Percentiles rank a stretch among this genome's conserved stretches.
Evolutionary conservation across 2,797 vertebrate species (phyloP).

Genomic region (Schizothorax lantsangensis): DNA sequence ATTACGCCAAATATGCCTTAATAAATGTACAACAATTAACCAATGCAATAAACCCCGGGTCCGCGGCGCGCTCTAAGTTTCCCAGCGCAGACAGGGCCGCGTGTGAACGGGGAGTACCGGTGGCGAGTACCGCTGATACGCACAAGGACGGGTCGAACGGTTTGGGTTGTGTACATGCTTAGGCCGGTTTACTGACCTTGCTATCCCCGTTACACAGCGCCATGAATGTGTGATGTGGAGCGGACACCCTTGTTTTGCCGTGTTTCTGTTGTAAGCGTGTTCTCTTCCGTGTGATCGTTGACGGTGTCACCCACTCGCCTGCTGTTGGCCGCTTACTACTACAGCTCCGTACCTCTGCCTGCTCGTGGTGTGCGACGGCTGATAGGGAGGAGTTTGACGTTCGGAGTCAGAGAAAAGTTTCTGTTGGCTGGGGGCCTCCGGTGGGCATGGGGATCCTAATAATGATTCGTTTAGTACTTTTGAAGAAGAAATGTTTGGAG

Average conservation of each 20-base stretch:
- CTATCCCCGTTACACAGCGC: conserved; percentile 97
- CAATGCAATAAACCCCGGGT: neutral
- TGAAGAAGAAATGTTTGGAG: neutral
- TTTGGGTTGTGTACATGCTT: neutral
- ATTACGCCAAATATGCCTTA: neutral
- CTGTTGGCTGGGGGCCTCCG: neutral
- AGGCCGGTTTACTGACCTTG: conserved; percentile 88
- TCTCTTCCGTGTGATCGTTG: conserved; percentile 7
- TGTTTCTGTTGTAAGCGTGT: conserved; percentile 56
- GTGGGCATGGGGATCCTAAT: neutral
- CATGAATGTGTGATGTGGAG: conserved; percentile 82
- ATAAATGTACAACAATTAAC: neutral
- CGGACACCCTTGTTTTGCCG: conserved; percentile 68
- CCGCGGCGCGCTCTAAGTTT: conserved; percentile 68
- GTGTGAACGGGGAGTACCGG: conserved; percentile 59
- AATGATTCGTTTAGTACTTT: neutral
- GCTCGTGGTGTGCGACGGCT: neutral
- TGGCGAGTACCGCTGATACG: conserved; percentile 37
- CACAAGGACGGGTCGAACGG: neutral
- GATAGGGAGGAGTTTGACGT: conserved; percentile 40
- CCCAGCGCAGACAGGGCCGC: conserved; percentile 73
- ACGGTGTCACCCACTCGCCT: neutral
- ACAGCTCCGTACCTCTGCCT: neutral
- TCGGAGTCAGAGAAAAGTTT: conserved; percentile 34
- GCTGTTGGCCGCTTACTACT: conserved; percentile 25